phyloP scores from a whole-genome alignment of 2,113 vertebrate genomes.

The Butorides virescens region DNA sequence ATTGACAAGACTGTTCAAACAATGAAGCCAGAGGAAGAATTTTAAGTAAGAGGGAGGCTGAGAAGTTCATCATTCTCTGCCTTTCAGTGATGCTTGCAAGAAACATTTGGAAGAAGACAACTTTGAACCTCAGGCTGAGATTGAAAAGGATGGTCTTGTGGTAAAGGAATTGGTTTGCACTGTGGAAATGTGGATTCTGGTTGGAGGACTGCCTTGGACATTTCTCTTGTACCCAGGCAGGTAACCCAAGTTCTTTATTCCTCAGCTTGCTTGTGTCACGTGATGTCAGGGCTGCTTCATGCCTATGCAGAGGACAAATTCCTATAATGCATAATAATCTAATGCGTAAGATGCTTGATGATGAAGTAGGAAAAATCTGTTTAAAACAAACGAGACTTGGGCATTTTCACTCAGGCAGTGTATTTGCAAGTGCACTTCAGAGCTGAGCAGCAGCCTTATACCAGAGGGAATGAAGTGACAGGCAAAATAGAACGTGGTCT shows the following conservation, averaged over 20 bases:
- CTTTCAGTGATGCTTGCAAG: neutral
- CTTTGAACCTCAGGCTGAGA: neutral
- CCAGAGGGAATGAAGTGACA: slow-evolving; percentile 20
- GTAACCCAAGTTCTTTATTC: neutral
- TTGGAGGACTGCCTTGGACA: neutral
- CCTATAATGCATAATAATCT: neutral
- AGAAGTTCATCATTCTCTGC: neutral
- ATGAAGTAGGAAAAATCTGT: neutral
- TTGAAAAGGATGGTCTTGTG: neutral
- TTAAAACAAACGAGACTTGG: neutral
- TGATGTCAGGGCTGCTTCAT: neutral
- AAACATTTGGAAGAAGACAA: neutral
- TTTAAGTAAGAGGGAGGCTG: neutral
- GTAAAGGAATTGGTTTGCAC: neutral
- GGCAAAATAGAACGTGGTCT: neutral
- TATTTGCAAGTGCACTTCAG: neutral
- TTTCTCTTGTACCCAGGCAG: neutral
- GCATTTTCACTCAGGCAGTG: neutral
- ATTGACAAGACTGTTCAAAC: neutral
- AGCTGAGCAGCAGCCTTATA: neutral
- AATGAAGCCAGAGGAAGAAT: neutral
- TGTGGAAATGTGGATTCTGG: neutral
- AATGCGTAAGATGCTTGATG: neutral
- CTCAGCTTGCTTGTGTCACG: neutral
- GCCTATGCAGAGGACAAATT: neutral